phyloP scores from a whole-genome alignment of 1,140 invertebrate species.

The Plodia interpunctella region DNA sequence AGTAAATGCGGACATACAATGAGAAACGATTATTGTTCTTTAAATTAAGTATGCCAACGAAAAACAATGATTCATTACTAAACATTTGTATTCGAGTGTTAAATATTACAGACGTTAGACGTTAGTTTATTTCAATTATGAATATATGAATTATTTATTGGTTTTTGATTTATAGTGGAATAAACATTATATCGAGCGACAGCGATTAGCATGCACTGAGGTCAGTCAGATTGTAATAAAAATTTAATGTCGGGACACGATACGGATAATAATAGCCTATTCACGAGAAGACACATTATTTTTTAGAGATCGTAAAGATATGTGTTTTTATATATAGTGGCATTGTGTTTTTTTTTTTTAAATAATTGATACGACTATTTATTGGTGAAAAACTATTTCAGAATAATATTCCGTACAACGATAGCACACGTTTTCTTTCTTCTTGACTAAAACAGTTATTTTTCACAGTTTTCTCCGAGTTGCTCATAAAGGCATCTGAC shows the following conservation, averaged over 20 bases:
- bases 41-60: conserved; percentile 8
- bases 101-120: neutral
- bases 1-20: conserved; percentile 21
- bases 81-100: conserved; percentile 10
- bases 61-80: conserved; percentile 10
- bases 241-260: neutral
- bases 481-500: no score
- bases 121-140: neutral
- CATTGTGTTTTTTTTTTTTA: no score
- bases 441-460: no score
- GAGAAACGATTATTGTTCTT: conserved; percentile 19
- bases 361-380: no score
- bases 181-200: neutral
- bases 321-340: no score
- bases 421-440: no score
- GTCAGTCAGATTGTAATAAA: neutral
- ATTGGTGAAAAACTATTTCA: no score
- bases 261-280: neutral
- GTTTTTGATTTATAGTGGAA: neutral
- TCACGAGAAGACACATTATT: no score
- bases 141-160: neutral
- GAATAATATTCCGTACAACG: no score
- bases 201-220: neutral
- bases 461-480: no score
- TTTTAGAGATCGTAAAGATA: no score